Evolutionary conservation across 2,113 vertebrate genomes (phyloP).

Genomic region (Charadrius vociferus): DNA sequence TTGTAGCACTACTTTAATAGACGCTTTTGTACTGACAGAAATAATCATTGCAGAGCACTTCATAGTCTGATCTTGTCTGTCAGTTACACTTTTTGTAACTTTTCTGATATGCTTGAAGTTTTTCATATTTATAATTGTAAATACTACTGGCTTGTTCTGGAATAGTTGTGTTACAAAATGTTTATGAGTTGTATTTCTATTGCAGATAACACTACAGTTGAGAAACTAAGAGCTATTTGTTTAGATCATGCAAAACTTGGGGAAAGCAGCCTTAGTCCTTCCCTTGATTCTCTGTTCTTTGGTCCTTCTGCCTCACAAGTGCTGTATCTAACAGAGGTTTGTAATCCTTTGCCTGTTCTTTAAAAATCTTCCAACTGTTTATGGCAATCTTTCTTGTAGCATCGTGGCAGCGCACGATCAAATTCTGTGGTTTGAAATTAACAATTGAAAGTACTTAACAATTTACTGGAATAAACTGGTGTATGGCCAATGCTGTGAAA

Average conservation of each 20-base stretch:
- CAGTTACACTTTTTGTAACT: not conserved
- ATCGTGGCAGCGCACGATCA: not conserved
- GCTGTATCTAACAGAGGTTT: slow-evolving; percentile 97
- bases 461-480: not conserved
- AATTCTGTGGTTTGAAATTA: not conserved
- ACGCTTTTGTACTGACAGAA: not conserved
- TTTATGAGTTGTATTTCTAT: slow-evolving; percentile 44
- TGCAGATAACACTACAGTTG: slow-evolving; percentile 95
- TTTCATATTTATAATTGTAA: not conserved
- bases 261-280: slow-evolving; percentile 96
- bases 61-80: not conserved
- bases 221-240: slow-evolving; percentile 95
- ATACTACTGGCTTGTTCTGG: not conserved
- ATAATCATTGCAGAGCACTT: not conserved
- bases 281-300: slow-evolving; percentile 96
- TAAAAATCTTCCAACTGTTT: not conserved
- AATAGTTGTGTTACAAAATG: not conserved
- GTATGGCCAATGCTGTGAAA: not conserved
- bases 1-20: not conserved
- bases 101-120: not conserved
- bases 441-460: not conserved
- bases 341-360: slow-evolving; percentile 50
- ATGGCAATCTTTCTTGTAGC: not conserved
- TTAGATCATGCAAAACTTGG: slow-evolving; percentile 98
- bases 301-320: slow-evolving; percentile 99